phyloP scores from a whole-genome alignment of 2,888 invertebrate genomes.

The Drosophila atripex region DNA sequence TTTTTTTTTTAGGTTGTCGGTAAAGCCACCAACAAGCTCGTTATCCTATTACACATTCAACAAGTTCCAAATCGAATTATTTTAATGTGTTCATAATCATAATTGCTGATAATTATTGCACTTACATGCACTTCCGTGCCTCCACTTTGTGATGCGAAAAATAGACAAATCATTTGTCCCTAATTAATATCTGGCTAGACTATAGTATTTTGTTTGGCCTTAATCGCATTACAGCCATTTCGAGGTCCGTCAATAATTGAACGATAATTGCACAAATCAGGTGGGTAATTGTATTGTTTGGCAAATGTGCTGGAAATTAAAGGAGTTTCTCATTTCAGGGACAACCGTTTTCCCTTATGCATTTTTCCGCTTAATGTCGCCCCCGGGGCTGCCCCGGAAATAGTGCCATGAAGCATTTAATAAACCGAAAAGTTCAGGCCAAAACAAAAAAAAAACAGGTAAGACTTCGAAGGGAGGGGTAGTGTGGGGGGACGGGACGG shows the following conservation, averaged over 20 bases:
- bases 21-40: neutral
- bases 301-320: neutral
- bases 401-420: constrained; percentile 55
- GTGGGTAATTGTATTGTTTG: constrained; percentile 4
- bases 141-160: neutral
- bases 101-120: neutral
- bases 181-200: constrained; percentile 5
- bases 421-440: constrained; percentile 31
- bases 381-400: constrained; percentile 6
- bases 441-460: neutral
- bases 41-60: constrained; percentile 1
- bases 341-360: neutral
- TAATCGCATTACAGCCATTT: constrained; percentile 20
- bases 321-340: neutral
- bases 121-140: neutral
- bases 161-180: neutral
- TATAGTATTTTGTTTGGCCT: constrained; percentile 5
- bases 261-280: neutral
- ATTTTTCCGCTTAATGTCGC: constrained; percentile 4
- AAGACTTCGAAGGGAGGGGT: neutral
- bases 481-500: too few species aligned
- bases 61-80: constrained; percentile 6
- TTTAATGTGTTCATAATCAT: neutral
- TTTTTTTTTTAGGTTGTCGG: neutral
- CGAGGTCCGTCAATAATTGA: neutral